Evolutionary conservation across 2,888 invertebrate genomes (phyloP), one percentile per base, ranked within the genome.

Genomic region (Oeneis ivallda): DNA sequence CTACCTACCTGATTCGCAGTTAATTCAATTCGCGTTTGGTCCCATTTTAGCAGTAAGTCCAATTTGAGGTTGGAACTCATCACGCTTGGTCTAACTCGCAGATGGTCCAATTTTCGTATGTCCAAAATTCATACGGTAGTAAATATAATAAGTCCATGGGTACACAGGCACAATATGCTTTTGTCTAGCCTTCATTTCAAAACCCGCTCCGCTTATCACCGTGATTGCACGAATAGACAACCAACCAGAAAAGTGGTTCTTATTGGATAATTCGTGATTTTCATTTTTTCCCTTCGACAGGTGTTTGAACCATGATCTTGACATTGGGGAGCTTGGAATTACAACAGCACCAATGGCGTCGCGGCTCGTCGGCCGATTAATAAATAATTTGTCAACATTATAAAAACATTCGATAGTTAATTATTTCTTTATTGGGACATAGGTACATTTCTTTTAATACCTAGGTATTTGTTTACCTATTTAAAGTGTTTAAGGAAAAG

Each of bases 261-360:
- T 86, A 87, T 88, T 89, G 88, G 87, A 85, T 89, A 88, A 89
- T 89, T 91, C 88, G 89, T 89, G 89, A 87, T 89, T 89, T 81
- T 76, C 82, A 83, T 85, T 84, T 86, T 86, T 74, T 67, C 37
- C 72, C 73, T 68, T 72, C 76, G 77, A 80, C 91, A 91, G 91
- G 91, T 91, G 89, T 76, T 86, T 87, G 87, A 82, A 89, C 88
- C 87, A 86, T 83, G 87, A 81, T 79, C 86, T 89, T 89, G 89
- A 86, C 87, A 87, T 87, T 89, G 83, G 80, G 65, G 26, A 63
- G 68, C 64, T 69, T 68, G 69, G 63, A 64, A 61, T 66, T 64
- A 56, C 53, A 43, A 58, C 63, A 45, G 58, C 64, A 61, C 66
- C 64, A 62, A 69, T 65, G 34, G 71, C 72, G 68, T 68, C 65